These are phyloP conservation scores for Choristoneura rosaceana DNA, from an alignment of 2,888 invertebrate species.

Conservation along the genomic window DNA sequence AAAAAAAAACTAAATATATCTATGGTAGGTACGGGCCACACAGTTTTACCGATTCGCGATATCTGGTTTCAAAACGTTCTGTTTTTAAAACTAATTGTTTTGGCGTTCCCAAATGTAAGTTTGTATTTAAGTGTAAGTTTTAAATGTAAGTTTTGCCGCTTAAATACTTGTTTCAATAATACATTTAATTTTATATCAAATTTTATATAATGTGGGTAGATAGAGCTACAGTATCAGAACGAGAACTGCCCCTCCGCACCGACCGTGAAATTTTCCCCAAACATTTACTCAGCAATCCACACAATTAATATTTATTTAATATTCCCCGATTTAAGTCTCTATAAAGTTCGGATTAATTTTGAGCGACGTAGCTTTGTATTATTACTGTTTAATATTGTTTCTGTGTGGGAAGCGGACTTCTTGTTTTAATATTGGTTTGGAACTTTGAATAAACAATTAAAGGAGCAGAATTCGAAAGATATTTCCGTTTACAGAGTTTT, in stretches of 20 bases:
- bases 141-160: too few species aligned
- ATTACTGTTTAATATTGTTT: conserved; percentile 36
- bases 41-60: too few species aligned
- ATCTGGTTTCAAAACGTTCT: too few species aligned
- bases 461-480: background rate
- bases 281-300: conserved; percentile 72
- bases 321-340: conserved; percentile 60
- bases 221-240: background rate
- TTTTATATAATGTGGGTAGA: background rate
- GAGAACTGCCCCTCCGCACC: conserved; percentile 56
- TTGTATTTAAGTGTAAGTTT: too few species aligned
- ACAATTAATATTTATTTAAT: conserved; percentile 74
- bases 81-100: too few species aligned
- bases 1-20: too few species aligned
- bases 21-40: too few species aligned
- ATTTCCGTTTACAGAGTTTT: background rate
- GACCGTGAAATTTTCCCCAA: conserved; percentile 65
- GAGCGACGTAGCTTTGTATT: conserved; percentile 33
- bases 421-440: conserved; percentile 13
- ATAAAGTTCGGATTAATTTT: conserved; percentile 52
- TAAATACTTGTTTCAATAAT: background rate
- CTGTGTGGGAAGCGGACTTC: conserved; percentile 25
- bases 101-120: too few species aligned
- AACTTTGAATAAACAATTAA: background rate
- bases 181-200: background rate